Conservation (phyloP, 2,797 vertebrate genomes). For the Gadopsis marmoratus region DNA sequence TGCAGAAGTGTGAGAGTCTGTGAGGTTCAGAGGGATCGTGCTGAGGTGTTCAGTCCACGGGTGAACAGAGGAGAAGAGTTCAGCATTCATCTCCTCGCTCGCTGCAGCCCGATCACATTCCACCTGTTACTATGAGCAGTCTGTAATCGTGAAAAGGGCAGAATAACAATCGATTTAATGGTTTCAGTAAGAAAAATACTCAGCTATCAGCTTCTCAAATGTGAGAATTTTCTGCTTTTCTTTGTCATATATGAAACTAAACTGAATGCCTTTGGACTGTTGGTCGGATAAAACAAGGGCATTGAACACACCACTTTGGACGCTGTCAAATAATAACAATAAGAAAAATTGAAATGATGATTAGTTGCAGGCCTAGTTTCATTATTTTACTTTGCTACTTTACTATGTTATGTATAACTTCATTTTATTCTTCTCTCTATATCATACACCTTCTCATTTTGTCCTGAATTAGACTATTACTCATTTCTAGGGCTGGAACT, state of each 20-base stretch:
- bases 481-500: background rate
- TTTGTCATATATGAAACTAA: background rate
- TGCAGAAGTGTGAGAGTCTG: slow-evolving; percentile 33
- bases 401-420: too few species aligned
- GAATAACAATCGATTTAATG: background rate
- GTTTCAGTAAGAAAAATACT: background rate
- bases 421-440: background rate
- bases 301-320: background rate
- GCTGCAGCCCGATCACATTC: slow-evolving; percentile 6
- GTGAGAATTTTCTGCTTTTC: background rate
- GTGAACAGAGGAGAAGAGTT: slow-evolving; percentile 39
- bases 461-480: too few species aligned
- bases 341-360: background rate
- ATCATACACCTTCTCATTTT: background rate
- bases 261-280: background rate
- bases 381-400: background rate
- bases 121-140: background rate
- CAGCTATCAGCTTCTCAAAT: background rate
- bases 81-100: slow-evolving; percentile 55
- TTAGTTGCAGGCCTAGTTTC: background rate
- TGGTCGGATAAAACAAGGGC: background rate
- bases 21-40: background rate
- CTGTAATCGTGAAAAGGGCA: background rate
- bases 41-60: slow-evolving; percentile 35
- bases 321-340: background rate